A percentile compares a stretch with the other conserved stretches of the same genome.
These are phyloP conservation scores for Python bivittatus DNA, from an alignment of 2,113 vertebrate species.

Conservation along the genomic window DNA sequence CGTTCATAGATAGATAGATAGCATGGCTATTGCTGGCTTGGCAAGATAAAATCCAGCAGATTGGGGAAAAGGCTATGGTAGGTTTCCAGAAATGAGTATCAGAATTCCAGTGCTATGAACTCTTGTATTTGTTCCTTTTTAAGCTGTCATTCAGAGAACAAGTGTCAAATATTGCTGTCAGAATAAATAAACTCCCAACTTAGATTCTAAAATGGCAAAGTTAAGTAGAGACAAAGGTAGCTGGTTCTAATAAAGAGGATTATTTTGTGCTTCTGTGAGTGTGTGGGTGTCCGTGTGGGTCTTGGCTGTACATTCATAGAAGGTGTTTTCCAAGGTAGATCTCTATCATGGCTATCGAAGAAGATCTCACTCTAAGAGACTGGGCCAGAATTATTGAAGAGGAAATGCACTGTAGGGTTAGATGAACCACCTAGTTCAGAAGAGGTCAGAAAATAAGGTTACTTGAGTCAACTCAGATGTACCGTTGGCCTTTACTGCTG, in stretches of 20 bases:
- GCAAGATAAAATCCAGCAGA: neutral
- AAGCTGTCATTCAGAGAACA: neutral
- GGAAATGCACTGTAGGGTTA: neutral
- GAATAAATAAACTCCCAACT: neutral
- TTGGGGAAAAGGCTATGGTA: neutral
- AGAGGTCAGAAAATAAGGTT: neutral
- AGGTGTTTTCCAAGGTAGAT: neutral
- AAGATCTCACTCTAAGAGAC: neutral
- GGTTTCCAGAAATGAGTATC: neutral
- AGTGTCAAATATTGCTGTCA: neutral
- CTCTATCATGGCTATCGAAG: neutral
- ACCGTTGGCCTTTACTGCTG: conserved; percentile 43
- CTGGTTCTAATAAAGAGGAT: neutral
- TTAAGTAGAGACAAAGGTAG: neutral
- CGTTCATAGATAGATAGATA: neutral
- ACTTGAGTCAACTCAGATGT: conserved; percentile 42
- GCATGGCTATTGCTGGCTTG: neutral
- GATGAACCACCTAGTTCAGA: neutral
- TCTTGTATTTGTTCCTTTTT: neutral
- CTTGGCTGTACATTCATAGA: neutral
- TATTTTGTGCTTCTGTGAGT: neutral
- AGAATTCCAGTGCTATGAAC: neutral
- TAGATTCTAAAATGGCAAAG: neutral
- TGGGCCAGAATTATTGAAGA: neutral
- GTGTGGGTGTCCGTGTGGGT: neutral